Evolutionary conservation across 2,888 invertebrate species (phyloP), one percentile per base, ranked within the genome.

Genomic region (Drosophila peninsularis): DNA sequence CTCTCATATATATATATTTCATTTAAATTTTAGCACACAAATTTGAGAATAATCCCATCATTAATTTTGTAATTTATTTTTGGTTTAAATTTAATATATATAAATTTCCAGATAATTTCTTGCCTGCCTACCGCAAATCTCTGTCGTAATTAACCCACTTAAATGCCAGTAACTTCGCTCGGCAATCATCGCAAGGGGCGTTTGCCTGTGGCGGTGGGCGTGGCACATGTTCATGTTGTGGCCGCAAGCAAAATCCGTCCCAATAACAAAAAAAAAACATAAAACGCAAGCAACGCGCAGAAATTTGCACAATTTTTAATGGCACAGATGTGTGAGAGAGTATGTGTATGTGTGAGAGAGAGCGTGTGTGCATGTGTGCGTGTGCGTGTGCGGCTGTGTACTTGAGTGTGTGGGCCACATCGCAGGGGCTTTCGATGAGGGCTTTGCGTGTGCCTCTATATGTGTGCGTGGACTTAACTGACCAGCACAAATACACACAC

Each of bases 291-390:
- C 77, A 68, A 67, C 62, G 78, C 76, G 71, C 79, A 64, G 72
- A 84, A 81, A 81, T 83, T 72, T 81, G 79, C 71, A 75, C 71
- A 71, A 71, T 70, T 83, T 79, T 86, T 86, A 86, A 86, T 86
- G 84, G 77, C 66, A 37, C 56, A 42, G 65, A 71, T 60, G 62
- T 53, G 58, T 57, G n/a, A n/a, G n/a, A n/a, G n/a, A n/a, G 41
- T 49, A 19, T 63, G 39, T 24, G n/a, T 34, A 27, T 52, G 27
- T 41, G 21, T 27, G 41, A 39, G 41, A 14, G 42, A 34, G 30
- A 1, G 34, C 1, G 14, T 19, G 17, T 56, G 62, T 45, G 61
- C 53, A n/a, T 21, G 21, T 6, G 50, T 34, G 30, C 54, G 62
- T 49, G 64, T 50, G 36, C 27, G 32, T 53, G 21, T 54, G 34